phyloP scores from a whole-genome alignment of 2,888 invertebrate species.

The Tachina lurida region DNA sequence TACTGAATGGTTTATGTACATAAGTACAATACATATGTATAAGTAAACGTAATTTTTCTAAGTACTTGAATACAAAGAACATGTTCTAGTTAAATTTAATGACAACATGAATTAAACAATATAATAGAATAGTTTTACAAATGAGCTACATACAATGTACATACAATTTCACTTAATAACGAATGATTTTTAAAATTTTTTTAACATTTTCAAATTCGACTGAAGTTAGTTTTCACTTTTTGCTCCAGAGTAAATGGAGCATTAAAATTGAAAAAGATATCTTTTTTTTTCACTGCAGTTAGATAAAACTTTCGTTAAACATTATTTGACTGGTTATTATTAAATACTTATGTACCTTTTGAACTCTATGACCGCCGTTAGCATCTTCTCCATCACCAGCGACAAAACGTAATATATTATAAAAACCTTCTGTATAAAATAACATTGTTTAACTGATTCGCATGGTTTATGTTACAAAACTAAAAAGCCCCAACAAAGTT shows the following conservation, averaged over 20 bases:
- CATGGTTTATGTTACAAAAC: constrained; percentile 67
- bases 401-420: constrained; percentile 72
- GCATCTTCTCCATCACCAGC: constrained; percentile 53
- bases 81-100: constrained; percentile 36
- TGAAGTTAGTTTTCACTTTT: constrained; percentile 44
- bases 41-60: neutral
- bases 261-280: constrained; percentile 36
- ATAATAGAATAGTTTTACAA: constrained; percentile 1
- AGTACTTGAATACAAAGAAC: neutral
- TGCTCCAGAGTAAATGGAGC: constrained; percentile 1
- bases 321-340: constrained; percentile 26
- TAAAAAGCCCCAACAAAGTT: constrained; percentile 67
- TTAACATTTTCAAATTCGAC: neutral
- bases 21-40: neutral
- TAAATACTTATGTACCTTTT: constrained; percentile 69
- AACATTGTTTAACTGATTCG: constrained; percentile 76
- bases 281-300: constrained; percentile 5
- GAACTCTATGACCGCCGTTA: constrained; percentile 69
- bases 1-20: neutral
- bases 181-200: neutral
- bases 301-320: constrained; percentile 39
- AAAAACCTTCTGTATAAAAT: constrained; percentile 76
- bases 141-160: neutral
- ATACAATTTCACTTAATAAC: neutral
- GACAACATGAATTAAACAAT: constrained; percentile 17